Conservation (phyloP, 2,888 invertebrate genomes). For the Macroteleia sp. region DNA sequence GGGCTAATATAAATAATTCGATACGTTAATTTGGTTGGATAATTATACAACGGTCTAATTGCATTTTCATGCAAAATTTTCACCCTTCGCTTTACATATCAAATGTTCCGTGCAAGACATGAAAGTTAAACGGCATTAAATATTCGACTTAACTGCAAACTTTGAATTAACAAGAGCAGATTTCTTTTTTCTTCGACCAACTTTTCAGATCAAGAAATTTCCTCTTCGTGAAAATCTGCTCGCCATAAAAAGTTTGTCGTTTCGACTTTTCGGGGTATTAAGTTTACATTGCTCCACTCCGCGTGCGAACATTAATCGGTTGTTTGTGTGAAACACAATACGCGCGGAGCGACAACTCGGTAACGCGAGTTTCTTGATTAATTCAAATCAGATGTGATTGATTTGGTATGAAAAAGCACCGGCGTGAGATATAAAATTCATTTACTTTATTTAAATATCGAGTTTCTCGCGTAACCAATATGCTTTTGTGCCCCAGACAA, state of each 20-base stretch:
- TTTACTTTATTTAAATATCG: constrained; percentile 18
- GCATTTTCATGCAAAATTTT: constrained; percentile 37
- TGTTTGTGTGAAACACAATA: no score
- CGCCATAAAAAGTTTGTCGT: constrained; percentile 16
- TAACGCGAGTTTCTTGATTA: no score
- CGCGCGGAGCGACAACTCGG: no score
- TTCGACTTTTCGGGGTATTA: constrained; percentile 13
- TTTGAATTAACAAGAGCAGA: constrained; percentile 27
- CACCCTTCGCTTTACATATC: constrained; percentile 31
- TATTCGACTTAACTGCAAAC: constrained; percentile 39
- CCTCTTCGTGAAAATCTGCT: constrained; percentile 4
- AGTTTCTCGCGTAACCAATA: constrained; percentile 30
- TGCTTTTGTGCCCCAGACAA: constrained; percentile 18
- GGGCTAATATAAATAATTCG: constrained; percentile 15
- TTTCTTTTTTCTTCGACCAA: constrained; percentile 11
- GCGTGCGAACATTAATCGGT: not conserved
- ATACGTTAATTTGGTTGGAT: constrained; percentile 15
- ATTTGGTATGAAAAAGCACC: not conserved
- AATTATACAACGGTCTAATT: constrained; percentile 31
- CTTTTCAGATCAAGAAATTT: constrained; percentile 37
- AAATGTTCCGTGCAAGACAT: constrained; percentile 34
- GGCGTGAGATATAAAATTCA: constrained; percentile 5
- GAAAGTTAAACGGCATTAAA: constrained; percentile 49
- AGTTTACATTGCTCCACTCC: not conserved
- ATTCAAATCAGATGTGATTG: not conserved